Conservation (phyloP, 2,797 vertebrate species). For the Gallinago solitaria region DNA sequence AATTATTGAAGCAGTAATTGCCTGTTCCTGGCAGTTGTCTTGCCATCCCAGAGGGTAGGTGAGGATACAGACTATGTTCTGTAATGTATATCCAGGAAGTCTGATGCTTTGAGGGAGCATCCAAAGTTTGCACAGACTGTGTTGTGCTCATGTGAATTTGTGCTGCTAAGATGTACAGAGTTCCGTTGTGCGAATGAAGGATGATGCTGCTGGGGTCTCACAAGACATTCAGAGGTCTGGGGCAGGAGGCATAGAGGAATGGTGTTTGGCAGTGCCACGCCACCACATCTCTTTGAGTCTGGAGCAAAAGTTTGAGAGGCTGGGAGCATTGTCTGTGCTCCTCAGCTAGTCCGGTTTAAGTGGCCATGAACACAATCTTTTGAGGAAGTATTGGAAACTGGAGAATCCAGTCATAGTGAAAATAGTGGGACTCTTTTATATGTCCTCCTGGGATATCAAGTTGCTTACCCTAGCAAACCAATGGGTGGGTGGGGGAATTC, state of each 20-base stretch:
- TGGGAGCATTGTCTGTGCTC: not conserved
- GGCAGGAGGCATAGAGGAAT: accelerated
- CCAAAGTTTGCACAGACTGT: not conserved
- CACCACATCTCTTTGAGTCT: not conserved
- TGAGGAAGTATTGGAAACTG: not conserved
- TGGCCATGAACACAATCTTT: not conserved
- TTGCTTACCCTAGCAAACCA: not conserved
- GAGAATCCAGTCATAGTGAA: not conserved
- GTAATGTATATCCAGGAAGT: not conserved
- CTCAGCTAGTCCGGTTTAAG: not conserved
- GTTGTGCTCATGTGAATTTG: not conserved
- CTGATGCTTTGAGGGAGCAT: not conserved
- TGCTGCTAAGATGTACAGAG: not conserved
- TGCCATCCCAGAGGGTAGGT: not conserved
- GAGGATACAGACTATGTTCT: not conserved
- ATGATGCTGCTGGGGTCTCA: not conserved
- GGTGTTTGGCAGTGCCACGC: not conserved
- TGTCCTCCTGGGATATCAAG: not conserved
- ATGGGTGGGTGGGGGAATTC: not conserved
- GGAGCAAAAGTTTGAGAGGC: not conserved
- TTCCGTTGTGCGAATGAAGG: not conserved
- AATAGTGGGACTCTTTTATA: not conserved
- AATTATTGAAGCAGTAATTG: not conserved
- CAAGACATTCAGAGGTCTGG: accelerated
- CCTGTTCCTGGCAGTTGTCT: not conserved